These are phyloP conservation scores for Drosophila pseudotalamancana DNA, from an alignment of 2,888 invertebrate genomes.

Conservation along the genomic window DNA sequence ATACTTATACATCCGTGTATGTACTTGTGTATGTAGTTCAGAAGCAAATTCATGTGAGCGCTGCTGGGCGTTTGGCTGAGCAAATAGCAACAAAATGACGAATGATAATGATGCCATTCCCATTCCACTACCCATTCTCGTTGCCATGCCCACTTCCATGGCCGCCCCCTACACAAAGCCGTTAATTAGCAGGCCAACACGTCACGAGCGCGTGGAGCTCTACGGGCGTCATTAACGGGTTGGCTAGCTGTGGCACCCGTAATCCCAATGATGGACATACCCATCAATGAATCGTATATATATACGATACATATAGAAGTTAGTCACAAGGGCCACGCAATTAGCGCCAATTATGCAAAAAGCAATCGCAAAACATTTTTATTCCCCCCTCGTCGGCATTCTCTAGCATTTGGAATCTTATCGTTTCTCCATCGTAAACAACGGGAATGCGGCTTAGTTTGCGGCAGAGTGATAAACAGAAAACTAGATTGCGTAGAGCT, in stretches of 20 bases:
- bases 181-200: conserved; percentile 43
- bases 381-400: conserved; percentile 39
- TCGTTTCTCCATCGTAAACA: conserved; percentile 26
- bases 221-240: conserved; percentile 44
- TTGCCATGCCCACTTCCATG: neutral
- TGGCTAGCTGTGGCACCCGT: neutral
- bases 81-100: conserved; percentile 56
- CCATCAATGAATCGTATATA: conserved; percentile 40
- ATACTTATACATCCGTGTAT: neutral
- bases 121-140: neutral
- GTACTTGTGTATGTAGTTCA: conserved; percentile 11
- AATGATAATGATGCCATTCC: conserved; percentile 40
- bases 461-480: conserved; percentile 15
- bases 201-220: conserved; percentile 44
- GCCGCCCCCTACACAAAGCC: conserved; percentile 4
- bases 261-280: conserved; percentile 21
- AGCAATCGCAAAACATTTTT: conserved; percentile 10
- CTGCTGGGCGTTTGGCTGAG: conserved; percentile 28
- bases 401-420: conserved; percentile 27
- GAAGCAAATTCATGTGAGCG: conserved; percentile 65
- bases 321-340: conserved; percentile 59
- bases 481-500: neutral
- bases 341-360: conserved; percentile 53
- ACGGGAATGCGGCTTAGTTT: conserved; percentile 15
- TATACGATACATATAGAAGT: conserved; percentile 9